These are phyloP conservation scores for Cercopithecus mona DNA, from an alignment of 2,113 vertebrate genomes.

Conservation along the genomic window DNA sequence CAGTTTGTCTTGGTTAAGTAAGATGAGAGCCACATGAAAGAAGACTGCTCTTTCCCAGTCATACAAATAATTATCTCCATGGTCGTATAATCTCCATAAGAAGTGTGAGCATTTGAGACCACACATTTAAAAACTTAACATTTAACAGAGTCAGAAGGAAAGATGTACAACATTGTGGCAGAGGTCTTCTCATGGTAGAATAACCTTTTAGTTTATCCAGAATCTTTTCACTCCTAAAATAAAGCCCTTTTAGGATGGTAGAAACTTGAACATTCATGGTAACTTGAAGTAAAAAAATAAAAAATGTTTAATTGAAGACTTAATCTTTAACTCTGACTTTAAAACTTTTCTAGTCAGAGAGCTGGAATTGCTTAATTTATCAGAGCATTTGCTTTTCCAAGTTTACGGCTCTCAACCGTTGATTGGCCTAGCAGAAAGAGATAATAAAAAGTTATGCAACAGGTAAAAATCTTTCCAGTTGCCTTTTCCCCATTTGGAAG, in stretches of 20 bases:
- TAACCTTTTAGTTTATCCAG: not conserved
- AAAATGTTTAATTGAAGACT: not conserved
- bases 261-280: conserved; percentile 36
- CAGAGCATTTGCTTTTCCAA: conserved; percentile 55
- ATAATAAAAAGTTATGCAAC: conserved; percentile 47
- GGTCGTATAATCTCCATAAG: not conserved
- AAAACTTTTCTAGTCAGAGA: not conserved
- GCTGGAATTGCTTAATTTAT: conserved; percentile 42
- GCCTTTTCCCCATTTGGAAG: conserved; percentile 44
- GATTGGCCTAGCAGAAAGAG: conserved; percentile 17
- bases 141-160: not conserved
- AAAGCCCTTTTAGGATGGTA: not conserved
- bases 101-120: conserved; percentile 10
- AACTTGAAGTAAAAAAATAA: not conserved
- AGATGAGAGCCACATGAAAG: not conserved
- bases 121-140: not conserved
- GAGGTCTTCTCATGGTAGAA: not conserved
- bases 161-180: not conserved
- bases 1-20: conserved; percentile 25
- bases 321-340: conserved; percentile 42
- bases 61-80: conserved; percentile 18
- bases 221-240: conserved; percentile 36
- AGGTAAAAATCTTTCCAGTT: conserved; percentile 56
- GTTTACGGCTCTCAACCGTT: not conserved
- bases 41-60: not conserved